phyloP scores from a whole-genome alignment of 1,140 invertebrate species.

The Halictus rubicundus region DNA sequence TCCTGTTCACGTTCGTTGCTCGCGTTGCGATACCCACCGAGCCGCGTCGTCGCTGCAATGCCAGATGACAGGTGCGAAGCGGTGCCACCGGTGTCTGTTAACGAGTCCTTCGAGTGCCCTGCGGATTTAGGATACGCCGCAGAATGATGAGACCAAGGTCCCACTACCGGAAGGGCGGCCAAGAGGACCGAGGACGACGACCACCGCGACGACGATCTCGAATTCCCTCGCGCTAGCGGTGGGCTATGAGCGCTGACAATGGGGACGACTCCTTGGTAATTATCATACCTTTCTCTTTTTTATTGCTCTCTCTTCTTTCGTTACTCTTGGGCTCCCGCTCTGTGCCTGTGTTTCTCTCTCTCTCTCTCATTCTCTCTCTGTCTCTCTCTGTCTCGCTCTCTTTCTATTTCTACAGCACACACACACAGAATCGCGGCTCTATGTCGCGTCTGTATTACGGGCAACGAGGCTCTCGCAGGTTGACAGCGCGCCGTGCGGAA shows the following conservation, averaged over 20 bases:
- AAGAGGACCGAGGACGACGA: slow-evolving; percentile 68
- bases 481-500: slow-evolving; percentile 41
- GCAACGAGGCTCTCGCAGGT: slow-evolving; percentile 13
- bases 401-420: too few relatives aligned
- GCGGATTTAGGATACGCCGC: slow-evolving; percentile 38
- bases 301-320: slow-evolving; percentile 29
- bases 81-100: slow-evolving; percentile 25
- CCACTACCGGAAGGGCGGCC: slow-evolving; percentile 68
- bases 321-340: not conserved
- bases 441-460: slow-evolving; percentile 8
- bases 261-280: slow-evolving; percentile 81
- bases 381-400: too few relatives aligned
- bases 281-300: slow-evolving; percentile 68
- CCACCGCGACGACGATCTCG: slow-evolving; percentile 64
- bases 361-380: too few relatives aligned
- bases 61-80: slow-evolving; percentile 66
- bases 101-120: slow-evolving; percentile 41
- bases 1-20: not conserved
- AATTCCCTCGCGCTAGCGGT: slow-evolving; percentile 69
- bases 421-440: too few relatives aligned
- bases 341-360: slow-evolving; percentile 22
- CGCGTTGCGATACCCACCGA: slow-evolving; percentile 3
- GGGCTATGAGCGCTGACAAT: slow-evolving; percentile 81
- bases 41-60: slow-evolving; percentile 53
- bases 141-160: slow-evolving; percentile 62